A percentile compares a stretch with the other conserved stretches of the same genome.
phyloP scores from a whole-genome alignment of 1,140 invertebrate species.

The Drosophila saltans region DNA sequence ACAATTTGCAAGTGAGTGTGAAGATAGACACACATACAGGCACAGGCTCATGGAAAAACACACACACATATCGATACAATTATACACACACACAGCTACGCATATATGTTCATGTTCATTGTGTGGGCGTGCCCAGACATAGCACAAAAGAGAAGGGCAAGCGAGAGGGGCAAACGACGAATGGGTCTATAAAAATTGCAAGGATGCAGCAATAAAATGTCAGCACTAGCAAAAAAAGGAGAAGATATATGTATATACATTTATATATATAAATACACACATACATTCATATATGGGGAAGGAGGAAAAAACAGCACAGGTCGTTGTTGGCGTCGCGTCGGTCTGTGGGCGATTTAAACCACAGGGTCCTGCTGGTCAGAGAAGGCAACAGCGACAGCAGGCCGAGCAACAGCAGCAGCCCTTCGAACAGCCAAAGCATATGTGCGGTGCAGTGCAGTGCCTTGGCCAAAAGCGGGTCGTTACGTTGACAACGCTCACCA shows the following conservation, averaged over 20 bases:
- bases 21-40: constrained; percentile 36
- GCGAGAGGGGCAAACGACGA: constrained; percentile 27
- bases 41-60: too few species aligned
- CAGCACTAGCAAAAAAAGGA: constrained; percentile 37
- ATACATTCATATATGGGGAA: too few species aligned
- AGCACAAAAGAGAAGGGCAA: not conserved
- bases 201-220: constrained; percentile 79
- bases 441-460: constrained; percentile 23
- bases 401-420: not conserved
- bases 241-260: not conserved
- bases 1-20: constrained; percentile 73
- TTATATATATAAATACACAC: not conserved
- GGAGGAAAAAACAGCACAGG: not conserved
- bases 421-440: not conserved
- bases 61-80: constrained; percentile 18
- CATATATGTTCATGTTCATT: constrained; percentile 43
- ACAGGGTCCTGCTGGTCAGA: constrained; percentile 36
- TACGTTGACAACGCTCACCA: constrained; percentile 66
- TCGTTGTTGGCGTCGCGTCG: constrained; percentile 21
- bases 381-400: not conserved
- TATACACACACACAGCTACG: constrained; percentile 26
- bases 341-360: constrained; percentile 49
- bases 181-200: constrained; percentile 77
- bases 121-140: constrained; percentile 62
- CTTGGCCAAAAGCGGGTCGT: constrained; percentile 72